Evolutionary conservation across 2,113 vertebrate species (phyloP), one percentile per base, ranked within the genome.

Genomic region (Struthidea cinerea): DNA sequence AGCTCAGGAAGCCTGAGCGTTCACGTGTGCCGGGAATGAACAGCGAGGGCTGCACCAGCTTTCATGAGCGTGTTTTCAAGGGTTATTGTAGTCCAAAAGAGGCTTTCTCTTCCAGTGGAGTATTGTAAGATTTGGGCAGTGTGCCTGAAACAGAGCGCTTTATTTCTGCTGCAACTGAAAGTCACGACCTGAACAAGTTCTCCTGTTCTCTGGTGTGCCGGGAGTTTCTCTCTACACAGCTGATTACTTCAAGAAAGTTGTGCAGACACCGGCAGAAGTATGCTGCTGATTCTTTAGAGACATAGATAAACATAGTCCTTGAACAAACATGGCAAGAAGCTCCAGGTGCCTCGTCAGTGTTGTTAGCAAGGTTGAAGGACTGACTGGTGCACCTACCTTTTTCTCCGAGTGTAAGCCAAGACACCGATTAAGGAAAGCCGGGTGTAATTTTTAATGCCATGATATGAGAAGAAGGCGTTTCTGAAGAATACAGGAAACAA

Each of bases 1-100:
- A 2, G 4, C 30, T 20, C 4, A 1, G 33, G 28, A 1, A 5
- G 22, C 1, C 5, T 2, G 19, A 10, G 28, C 10, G 1, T 16
- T 59, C 46, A 0, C 2, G 1, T 8, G 13, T 46, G 41, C 4
- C 2, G 10, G 4, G 37, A 10, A 4, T 5, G 10, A 20, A 2
- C 52, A 9, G 39, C 52, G 12, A 35, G 23, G 35, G 16, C 67
- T 21, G 61, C 35, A 2, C 13, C 39, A 0, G 1, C 59, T 19
- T 6, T 14, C 28, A 0, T 0, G 5, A 27, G 59, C 41, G 1
- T 17, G 44, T 6, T 46, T 35, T 5, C 11, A 13, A 32, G 50
- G 27, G 24, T 55, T 41, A 0, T 16, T 41, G 20, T 35, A 8
- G 27, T 32, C 41, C 39, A 2, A 4, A 49, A 49, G 27, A 41